These are phyloP conservation scores for rabbit (Oryctolagus cuniculus) DNA, from an alignment of 2,113 vertebrate genomes.

Conservation along the genomic window DNA sequence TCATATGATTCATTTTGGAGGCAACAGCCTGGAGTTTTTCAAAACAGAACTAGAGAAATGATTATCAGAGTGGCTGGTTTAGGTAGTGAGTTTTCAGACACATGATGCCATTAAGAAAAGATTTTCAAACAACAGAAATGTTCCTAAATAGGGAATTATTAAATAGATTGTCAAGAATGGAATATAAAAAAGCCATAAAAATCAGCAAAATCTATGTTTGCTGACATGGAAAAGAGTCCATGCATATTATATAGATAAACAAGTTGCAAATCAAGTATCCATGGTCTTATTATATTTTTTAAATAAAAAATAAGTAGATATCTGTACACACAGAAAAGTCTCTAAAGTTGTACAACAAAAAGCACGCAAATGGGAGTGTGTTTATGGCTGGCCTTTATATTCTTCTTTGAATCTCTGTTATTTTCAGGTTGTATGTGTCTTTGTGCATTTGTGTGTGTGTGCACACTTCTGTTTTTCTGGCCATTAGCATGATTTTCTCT, in stretches of 20 bases:
- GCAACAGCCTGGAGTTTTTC: not conserved
- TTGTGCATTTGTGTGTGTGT: not conserved
- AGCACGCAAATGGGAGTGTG: not conserved
- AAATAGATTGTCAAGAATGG: not conserved
- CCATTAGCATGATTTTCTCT: not conserved
- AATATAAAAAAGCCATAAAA: not conserved
- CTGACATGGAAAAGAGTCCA: not conserved
- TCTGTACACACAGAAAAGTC: not conserved
- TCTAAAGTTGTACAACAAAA: not conserved
- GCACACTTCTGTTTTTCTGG: not conserved
- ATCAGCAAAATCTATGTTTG: not conserved
- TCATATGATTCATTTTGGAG: not conserved
- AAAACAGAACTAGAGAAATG: not conserved
- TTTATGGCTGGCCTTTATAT: slow-evolving; percentile 42
- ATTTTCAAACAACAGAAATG: not conserved
- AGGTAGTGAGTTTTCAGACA: not conserved
- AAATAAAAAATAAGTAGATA: not conserved
- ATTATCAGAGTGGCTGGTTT: not conserved
- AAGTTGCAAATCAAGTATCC: not conserved
- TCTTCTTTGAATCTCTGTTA: not conserved
- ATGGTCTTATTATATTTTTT: slow-evolving; percentile 33
- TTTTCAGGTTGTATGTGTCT: not conserved
- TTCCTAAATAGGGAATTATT: not conserved
- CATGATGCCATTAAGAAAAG: not conserved
- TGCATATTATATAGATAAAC: not conserved